A percentile compares a stretch with the other conserved stretches of the same genome.
phyloP scores from a whole-genome alignment of 2,113 vertebrate species.

The Herpetotheres cachinnans region DNA sequence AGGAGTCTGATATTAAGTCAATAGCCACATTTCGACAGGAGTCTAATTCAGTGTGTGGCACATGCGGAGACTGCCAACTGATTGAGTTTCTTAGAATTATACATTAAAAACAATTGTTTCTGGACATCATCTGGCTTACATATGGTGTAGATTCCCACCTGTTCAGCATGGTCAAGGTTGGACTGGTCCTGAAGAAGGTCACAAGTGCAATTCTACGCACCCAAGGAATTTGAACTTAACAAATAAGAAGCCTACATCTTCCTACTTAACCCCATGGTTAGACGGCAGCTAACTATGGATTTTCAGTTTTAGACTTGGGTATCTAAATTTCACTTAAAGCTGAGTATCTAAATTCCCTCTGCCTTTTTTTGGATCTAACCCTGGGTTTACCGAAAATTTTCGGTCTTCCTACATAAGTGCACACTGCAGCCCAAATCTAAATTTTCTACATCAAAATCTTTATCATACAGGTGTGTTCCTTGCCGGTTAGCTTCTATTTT shows the following conservation, averaged over 20 bases:
- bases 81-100: not conserved
- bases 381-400: not conserved
- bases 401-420: not conserved
- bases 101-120: not conserved
- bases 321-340: not conserved
- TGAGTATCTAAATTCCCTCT: not conserved
- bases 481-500: not conserved
- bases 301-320: not conserved
- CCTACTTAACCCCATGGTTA: not conserved
- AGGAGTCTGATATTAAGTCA: not conserved
- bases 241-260: not conserved
- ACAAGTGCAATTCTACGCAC: not conserved
- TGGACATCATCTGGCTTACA: not conserved
- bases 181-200: not conserved
- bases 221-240: not conserved
- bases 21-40: not conserved
- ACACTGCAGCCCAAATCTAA: not conserved
- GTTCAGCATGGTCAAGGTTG: not conserved
- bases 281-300: not conserved
- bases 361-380: not conserved
- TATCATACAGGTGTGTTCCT: not conserved
- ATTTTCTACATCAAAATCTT: slow-evolving; percentile 1
- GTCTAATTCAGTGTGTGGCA: not conserved
- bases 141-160: not conserved
- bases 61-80: not conserved